Evolutionary conservation across 1,140 invertebrate genomes (phyloP), one percentile per base, ranked within the genome.

Genomic region (Apolygus lucorum): DNA sequence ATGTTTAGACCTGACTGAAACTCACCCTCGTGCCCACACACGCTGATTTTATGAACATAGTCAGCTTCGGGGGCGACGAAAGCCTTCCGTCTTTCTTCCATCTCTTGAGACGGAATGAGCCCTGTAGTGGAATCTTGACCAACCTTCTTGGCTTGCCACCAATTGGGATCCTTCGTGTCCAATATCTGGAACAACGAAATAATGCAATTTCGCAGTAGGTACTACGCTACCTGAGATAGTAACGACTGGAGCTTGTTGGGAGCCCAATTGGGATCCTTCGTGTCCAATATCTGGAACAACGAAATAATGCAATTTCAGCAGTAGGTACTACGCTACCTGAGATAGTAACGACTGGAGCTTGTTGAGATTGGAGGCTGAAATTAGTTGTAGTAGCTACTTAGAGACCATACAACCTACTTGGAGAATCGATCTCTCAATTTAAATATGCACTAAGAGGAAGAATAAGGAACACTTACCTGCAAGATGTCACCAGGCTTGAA

Each of bases 221-320:
- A n/a, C n/a, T n/a, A n/a, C n/a, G n/a, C n/a, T n/a, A n/a, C n/a
- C n/a, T n/a, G n/a, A n/a, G n/a, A n/a, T n/a, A n/a, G n/a, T n/a
- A n/a, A n/a, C n/a, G n/a, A n/a, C n/a, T n/a, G n/a, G n/a, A n/a
- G n/a, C n/a, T n/a, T n/a, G n/a, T n/a, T n/a, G n/a, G n/a, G n/a
- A n/a, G n/a, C n/a, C 96, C 96, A 99, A 77, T 98, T 98, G 0
- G 95, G 91, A 81, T 98, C 96, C 70, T 93, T 92, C 75, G 94
- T 89, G 78, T 95, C 95, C 13, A 98, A 83, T 68, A 98, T 90
- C 83, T 92, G 80, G 28, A 72, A n/a, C n/a, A n/a, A n/a, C n/a
- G n/a, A n/a, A n/a, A n/a, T n/a, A n/a, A n/a, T n/a, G n/a, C n/a
- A n/a, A n/a, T n/a, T n/a, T n/a, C 72, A 68, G 54, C 8, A n/a